Conservation (phyloP, 1,140 invertebrate species). For the Pomacea maculata region DNA sequence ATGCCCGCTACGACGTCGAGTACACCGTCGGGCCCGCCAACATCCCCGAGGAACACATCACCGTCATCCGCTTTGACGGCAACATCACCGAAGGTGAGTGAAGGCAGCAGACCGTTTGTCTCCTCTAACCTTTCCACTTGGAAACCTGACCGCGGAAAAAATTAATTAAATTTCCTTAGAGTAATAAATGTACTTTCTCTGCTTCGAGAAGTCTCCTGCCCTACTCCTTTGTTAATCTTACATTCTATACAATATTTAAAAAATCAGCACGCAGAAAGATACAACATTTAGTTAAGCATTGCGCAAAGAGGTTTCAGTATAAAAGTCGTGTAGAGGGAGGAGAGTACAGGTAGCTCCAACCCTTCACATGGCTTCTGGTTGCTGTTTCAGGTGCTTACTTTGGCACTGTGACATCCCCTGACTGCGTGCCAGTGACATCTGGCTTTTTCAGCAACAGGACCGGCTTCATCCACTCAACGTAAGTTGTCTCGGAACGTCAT, state of each 20-base stretch:
- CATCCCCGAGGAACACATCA: conserved; percentile 40
- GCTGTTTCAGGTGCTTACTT: conserved; percentile 28
- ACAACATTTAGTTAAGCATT: too few relatives aligned
- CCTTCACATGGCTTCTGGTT: not conserved
- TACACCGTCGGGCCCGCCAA: conserved; percentile 49
- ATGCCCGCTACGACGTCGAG: conserved; percentile 45
- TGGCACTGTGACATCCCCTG: conserved; percentile 40
- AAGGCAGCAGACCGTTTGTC: not conserved
- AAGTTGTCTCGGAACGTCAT: conserved; percentile 5
- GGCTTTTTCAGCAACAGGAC: conserved; percentile 37
- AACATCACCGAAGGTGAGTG: conserved; percentile 26
- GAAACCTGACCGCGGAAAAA: not conserved
- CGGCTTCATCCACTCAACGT: conserved; percentile 34
- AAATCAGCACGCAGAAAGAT: too few relatives aligned
- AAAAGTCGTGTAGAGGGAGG: too few relatives aligned
- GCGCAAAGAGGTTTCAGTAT: too few relatives aligned
- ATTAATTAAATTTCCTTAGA: not conserved
- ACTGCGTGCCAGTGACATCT: conserved; percentile 43
- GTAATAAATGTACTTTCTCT: too few relatives aligned
- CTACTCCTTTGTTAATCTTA: too few relatives aligned
- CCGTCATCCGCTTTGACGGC: conserved; percentile 39
- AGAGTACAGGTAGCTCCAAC: too few relatives aligned
- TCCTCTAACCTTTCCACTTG: too few relatives aligned
- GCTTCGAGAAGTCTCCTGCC: too few relatives aligned
- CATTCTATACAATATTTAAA: too few relatives aligned